Base-by-base conservation (phyloP, 37 sponge, comb jelly and placozoan species). In the Ianthella basta region DNA sequence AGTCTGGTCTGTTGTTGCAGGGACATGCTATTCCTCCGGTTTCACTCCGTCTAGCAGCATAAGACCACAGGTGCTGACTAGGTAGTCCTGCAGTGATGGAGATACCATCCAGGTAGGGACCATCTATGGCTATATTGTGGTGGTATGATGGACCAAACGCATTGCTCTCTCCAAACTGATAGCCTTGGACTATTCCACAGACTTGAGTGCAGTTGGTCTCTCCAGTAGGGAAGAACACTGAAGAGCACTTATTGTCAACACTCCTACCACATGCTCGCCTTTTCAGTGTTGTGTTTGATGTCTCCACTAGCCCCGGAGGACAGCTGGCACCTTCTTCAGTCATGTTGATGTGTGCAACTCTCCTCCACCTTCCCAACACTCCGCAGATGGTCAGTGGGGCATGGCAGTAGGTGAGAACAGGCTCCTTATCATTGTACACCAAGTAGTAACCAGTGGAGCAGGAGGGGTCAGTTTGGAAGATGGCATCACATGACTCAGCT, bases 401-500 rank as follows among this genome's bases (percentile, higher is more conserved):
- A 4, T 75, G 24, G 40, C 78, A 75, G 78, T 75, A 75, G 54
- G 78, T 75, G 54, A 75, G 78, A 41, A 36, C 37, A 36, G 78
- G 78, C 24, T 36, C 32, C 53, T 19, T 14, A 2, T 53, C 78
- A 19, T 39, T 24, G 25, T 18, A 21, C 44, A 75, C 39, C 10
- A 75, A 24, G 78, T 75, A 75, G 53, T 75, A 75, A 8, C 78
- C 78, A 3, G 78, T 8, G 0, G 40, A 24, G 40, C 78, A 75
- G 37, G 78, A 40, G 21, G 33, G 78, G 78, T 75, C 78, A 1
- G 78, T 24, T 75, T 40, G 21, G 54, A 75, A 75, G 41, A 75
- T 75, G 54, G 37, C 78, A 24, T 75, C 24, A 75, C 78, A 75
- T 2, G 78, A 75, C n/a, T 41, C n/a, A 5, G 78, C 78, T 2